Base-by-base conservation (phyloP, 2,888 invertebrate genomes). In the Metacarcinus magister region DNA sequence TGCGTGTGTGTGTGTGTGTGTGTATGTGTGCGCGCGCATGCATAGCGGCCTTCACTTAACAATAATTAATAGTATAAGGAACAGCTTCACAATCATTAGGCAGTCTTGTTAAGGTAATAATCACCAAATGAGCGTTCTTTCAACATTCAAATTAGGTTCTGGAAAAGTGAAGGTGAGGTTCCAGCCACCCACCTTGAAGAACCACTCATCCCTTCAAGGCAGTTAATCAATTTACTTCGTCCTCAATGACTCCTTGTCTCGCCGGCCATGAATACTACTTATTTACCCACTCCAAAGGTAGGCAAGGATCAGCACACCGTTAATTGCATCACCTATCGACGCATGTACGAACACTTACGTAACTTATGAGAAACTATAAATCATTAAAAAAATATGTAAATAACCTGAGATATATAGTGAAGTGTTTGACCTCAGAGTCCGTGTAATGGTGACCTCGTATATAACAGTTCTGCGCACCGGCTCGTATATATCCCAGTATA, bases 1-100 rank as follows among this genome's bases (percentile, higher is more conserved):
- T 75, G 75, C 28, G 75, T 75, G 75, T 75, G 75, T 75, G 75
- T 75, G 75, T 75, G 75, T 75, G 75, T 75, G 28, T 75, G 75
- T 75, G 75, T 28, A 4, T 75, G 75, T 75, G n/a, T 75, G 28
- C 28, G 60, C 16, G 60, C 16, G 60, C 16, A 19, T 60, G 60
- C 16, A 13, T 48, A 8, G 48, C 13, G 13, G 48, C 7, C 5
- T n/a, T 13, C 48, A 13, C 48, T 13, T 10, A 60, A 60, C 16
- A 60, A 16, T 28, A 75, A 75, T n/a, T 28, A 75, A 75, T 5
- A 28, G 0, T 4, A 75, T 23, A 28, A 75, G 2, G 28, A 28
- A 75, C 28, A 28, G 10, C 75, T 75, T 28, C 16, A 75, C 5
- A 82, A 82, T 32, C 19, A 32, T 28, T 82, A 82, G 32, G 7